Percentiles rank a stretch among this genome's conserved stretches.
phyloP scores from a whole-genome alignment of 2,888 invertebrate genomes.

The Lepidonotus clava region DNA sequence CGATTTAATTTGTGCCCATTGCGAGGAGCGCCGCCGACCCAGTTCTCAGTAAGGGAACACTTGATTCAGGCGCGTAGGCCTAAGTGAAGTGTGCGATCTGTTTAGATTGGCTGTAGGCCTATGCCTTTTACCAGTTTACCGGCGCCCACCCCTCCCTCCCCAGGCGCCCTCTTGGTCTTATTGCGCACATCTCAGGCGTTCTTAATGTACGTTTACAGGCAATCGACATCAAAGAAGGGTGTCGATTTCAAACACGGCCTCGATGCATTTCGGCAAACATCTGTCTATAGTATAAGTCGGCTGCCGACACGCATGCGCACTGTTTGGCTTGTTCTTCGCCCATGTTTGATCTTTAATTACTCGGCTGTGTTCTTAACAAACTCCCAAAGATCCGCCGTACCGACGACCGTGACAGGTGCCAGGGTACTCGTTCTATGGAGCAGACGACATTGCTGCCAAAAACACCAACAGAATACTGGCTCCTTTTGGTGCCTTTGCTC shows the following conservation, averaged over 20 bases:
- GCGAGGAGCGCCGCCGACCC: background rate
- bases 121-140: background rate
- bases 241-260: too few species aligned
- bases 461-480: background rate
- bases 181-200: background rate
- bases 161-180: background rate
- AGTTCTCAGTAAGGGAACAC: background rate
- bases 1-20: background rate
- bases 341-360: constrained; percentile 46
- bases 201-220: background rate
- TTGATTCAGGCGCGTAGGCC: background rate
- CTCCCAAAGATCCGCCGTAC: background rate
- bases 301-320: background rate
- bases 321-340: background rate
- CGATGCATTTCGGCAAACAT: background rate
- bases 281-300: background rate
- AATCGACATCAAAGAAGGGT: constrained; percentile 30
- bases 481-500: too few species aligned
- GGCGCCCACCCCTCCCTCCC: background rate
- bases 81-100: background rate
- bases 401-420: constrained; percentile 15
- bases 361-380: constrained; percentile 30
- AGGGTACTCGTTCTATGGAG: background rate
- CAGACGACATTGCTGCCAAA: constrained; percentile 5
- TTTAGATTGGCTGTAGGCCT: background rate